These are phyloP conservation scores for Drosophila ananassae DNA, from an alignment of 1,140 invertebrate genomes.

Conservation along the genomic window DNA sequence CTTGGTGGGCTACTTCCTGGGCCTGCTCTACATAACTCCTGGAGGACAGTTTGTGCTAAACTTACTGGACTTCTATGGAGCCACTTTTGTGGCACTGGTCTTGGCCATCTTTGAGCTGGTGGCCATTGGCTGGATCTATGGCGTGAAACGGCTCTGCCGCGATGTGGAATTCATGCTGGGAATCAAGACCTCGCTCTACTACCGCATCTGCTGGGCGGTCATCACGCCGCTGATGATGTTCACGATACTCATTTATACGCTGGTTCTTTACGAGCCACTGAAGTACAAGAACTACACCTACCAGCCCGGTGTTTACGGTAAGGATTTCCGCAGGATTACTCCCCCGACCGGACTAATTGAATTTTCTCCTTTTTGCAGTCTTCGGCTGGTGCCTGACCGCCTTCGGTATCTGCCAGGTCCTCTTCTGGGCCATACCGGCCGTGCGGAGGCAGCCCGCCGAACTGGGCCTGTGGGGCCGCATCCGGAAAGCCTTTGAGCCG, in stretches of 20 bases:
- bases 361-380: constrained; percentile 73
- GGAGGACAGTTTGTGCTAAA: constrained; percentile 94
- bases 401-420: constrained; percentile 86
- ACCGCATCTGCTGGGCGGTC: constrained; percentile 92
- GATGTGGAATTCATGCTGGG: constrained; percentile 90
- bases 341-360: constrained; percentile 21
- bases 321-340: constrained; percentile 23
- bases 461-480: constrained; percentile 79
- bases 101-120: constrained; percentile 90
- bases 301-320: constrained; percentile 85
- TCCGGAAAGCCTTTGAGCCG: constrained; percentile 84
- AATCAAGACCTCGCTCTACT: constrained; percentile 89
- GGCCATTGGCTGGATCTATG: constrained; percentile 91
- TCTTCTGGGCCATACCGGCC: constrained; percentile 85
- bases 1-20: constrained; percentile 87
- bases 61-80: constrained; percentile 93
- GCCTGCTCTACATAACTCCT: constrained; percentile 90
- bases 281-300: constrained; percentile 85
- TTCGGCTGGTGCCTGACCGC: constrained; percentile 86
- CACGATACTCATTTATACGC: constrained; percentile 88
- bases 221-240: constrained; percentile 89
- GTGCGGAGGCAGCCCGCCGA: constrained; percentile 64
- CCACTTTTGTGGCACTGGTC: constrained; percentile 91
- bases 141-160: constrained; percentile 87
- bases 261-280: constrained; percentile 85